Conservation (phyloP, 2,888 invertebrate species). For the Micropterix aruncella region DNA sequence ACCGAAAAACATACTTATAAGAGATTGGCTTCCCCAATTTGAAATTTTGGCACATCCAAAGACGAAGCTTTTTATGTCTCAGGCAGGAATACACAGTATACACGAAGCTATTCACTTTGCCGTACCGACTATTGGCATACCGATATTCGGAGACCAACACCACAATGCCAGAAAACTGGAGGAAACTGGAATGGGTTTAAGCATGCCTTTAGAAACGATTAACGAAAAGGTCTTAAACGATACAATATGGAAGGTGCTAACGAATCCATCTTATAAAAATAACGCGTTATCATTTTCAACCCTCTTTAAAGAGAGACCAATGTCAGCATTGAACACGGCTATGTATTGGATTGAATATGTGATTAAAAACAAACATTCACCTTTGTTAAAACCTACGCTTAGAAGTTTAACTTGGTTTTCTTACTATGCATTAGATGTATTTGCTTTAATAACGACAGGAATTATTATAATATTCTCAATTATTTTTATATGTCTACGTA, state of each 20-base stretch:
- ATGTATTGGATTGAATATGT: constrained; percentile 22
- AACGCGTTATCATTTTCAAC: constrained; percentile 15
- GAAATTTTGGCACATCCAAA: constrained; percentile 30
- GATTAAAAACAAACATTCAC: constrained; percentile 20
- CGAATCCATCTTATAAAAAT: constrained; percentile 9
- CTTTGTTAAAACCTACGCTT: constrained; percentile 19
- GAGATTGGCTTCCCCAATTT: constrained; percentile 42
- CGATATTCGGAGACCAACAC: constrained; percentile 15
- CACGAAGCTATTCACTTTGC: constrained; percentile 30
- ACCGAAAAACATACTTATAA: constrained; percentile 27
- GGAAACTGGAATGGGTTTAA: constrained; percentile 14
- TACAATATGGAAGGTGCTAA: constrained; percentile 14
- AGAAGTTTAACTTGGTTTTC: constrained; percentile 17
- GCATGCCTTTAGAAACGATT: constrained; percentile 15
- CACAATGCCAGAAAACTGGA: constrained; percentile 15
- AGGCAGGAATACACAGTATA: constrained; percentile 35
- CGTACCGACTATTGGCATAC: constrained; percentile 20
- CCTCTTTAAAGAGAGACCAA: constrained; percentile 21
- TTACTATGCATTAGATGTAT: constrained; percentile 16
- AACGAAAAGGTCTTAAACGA: constrained; percentile 14
- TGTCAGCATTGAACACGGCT: constrained; percentile 17
- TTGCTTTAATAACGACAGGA: not conserved
- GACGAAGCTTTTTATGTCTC: constrained; percentile 31
- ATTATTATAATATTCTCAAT: too few relatives aligned
- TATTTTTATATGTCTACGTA: too few relatives aligned